These are phyloP conservation scores for Amblyjoppa proteus DNA, from an alignment of 2,888 invertebrate genomes.

Conservation along the genomic window DNA sequence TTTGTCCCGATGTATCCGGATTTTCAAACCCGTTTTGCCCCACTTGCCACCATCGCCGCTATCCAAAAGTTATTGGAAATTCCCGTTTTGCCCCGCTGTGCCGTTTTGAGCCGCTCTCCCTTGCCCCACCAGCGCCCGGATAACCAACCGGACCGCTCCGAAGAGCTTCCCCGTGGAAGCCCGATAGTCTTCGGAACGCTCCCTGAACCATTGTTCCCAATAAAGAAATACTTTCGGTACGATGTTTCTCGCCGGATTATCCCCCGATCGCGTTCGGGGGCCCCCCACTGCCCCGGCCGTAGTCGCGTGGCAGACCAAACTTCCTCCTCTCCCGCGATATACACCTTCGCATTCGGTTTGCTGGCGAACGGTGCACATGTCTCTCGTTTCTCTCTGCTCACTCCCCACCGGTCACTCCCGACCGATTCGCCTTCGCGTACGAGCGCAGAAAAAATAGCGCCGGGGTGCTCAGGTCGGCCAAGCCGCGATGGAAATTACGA, in stretches of 20 bases:
- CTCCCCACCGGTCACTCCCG: background rate
- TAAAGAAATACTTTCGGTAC: conserved; percentile 2
- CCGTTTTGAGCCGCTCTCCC: no score
- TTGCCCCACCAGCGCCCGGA: conserved; percentile 47
- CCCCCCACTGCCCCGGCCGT: conserved; percentile 12
- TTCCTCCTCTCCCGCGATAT: conserved; percentile 53
- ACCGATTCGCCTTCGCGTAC: conserved; percentile 28
- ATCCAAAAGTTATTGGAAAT: no score
- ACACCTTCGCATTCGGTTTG: conserved; percentile 64
- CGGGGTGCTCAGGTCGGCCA: conserved; percentile 1
- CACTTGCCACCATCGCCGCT: no score
- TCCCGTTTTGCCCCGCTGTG: no score
- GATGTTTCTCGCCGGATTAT: conserved; percentile 23
- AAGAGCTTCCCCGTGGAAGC: no score
- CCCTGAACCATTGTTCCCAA: background rate
- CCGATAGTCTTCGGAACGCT: background rate
- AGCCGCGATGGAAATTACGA: background rate
- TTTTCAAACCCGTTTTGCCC: no score
- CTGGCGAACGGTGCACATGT: conserved; percentile 52
- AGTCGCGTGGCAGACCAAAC: conserved; percentile 69
- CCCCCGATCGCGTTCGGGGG: background rate
- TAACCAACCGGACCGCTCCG: background rate
- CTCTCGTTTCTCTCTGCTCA: conserved; percentile 36
- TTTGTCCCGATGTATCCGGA: no score
- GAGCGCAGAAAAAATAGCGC: conserved; percentile 22